Evolutionary conservation across 2,797 vertebrate species (phyloP).

Genomic region (Esox lucius): DNA sequence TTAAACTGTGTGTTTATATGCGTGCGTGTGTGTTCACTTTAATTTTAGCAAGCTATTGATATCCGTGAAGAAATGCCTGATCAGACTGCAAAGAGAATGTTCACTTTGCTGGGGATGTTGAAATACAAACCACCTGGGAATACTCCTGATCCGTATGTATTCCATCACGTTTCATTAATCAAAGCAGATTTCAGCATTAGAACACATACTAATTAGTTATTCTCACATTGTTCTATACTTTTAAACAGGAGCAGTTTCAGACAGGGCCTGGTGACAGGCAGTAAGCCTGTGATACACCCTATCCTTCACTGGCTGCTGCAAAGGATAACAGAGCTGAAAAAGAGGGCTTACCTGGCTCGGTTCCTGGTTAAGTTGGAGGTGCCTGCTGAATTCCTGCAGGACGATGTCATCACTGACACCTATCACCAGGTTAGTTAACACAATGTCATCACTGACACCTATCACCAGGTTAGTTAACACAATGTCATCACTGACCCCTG

Average conservation of each 20-base stretch:
- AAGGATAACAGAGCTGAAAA: constrained; percentile 87
- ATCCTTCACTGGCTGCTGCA: constrained; percentile 94
- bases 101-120: constrained; percentile 86
- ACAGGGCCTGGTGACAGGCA: constrained; percentile 90
- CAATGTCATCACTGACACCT: constrained; percentile 86
- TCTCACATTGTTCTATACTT: background rate
- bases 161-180: background rate
- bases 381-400: constrained; percentile 91
- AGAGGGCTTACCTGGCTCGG: constrained; percentile 92
- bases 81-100: constrained; percentile 92
- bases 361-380: constrained; percentile 92
- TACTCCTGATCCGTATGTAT: constrained; percentile 85
- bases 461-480: constrained; percentile 84
- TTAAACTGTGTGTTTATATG: background rate
- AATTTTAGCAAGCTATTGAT: constrained; percentile 87
- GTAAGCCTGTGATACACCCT: constrained; percentile 91
- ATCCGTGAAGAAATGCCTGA: constrained; percentile 96
- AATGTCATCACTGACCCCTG: constrained; percentile 87
- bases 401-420: constrained; percentile 88
- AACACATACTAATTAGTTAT: background rate
- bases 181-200: background rate
- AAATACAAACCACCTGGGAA: constrained; percentile 92
- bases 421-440: constrained; percentile 85
- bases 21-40: background rate
- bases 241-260: constrained; percentile 85